Evolutionary conservation across 2,797 vertebrate genomes (phyloP), one percentile per base, ranked within the genome.

Genomic region (Cirrhinus molitorella): DNA sequence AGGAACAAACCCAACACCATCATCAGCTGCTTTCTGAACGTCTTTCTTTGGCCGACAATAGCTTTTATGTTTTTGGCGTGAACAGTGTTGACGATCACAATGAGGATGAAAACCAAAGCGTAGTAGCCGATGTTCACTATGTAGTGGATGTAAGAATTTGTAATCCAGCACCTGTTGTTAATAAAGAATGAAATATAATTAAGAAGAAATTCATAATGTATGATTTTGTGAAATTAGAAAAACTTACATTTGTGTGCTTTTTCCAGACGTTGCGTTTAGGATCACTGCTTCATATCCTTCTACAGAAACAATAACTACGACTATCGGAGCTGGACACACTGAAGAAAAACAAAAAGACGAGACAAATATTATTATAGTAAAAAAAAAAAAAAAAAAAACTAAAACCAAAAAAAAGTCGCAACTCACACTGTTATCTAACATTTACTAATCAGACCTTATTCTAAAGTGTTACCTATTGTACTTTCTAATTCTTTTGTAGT

Each of bases 151-250:
- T 7, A 37, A 55, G 1, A 2, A n/a, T 92, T 81, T 16, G 79
- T 43, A 61, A 92, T 92, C 93, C 92, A 94, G 85, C 93, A 94
- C 90, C 93, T 93, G 79, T 23, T 81, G 78, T 10, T 68, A 0
- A 25, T 2, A 37, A 23, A 83, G n/a, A 13, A 6, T 9, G 21
- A 53, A 10, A 25, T 40, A 13, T 19, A 5, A 14, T 14, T n/a
- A 6, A 10, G 0, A 74, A 43, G n/a, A 55, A 1, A 1, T 49
- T 61, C 14, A 40, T 45, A 43, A 8, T 68, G 13, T 17, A 12
- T n/a, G 3, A 0, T 21, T 72, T 19, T 23, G 45, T 51, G 19
- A 43, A 14, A 17, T 66, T 3, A 79, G 10, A 34, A 3, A 0
- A 12, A 21, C 77, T 67, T 74, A 85, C 83, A 85, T 79, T 57